Evolutionary conservation across 2,797 vertebrate genomes (phyloP).

Genomic region (Acomys russatus): DNA sequence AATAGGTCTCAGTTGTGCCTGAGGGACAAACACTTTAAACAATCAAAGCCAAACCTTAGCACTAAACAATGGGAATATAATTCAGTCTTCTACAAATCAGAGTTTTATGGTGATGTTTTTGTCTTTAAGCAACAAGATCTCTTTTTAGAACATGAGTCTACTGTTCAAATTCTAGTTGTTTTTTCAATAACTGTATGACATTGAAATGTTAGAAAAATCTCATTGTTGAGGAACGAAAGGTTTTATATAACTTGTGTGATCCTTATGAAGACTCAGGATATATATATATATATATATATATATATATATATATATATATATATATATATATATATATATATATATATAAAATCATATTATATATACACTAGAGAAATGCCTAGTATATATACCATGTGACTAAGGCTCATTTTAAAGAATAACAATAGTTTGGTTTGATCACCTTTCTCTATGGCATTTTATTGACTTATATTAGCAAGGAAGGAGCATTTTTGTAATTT

Average conservation of each 20-base stretch:
- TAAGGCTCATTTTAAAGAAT: conserved; percentile 44
- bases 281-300: too few species aligned
- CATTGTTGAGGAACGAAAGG: background rate
- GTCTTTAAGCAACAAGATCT: conserved; percentile 31
- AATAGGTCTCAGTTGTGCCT: background rate
- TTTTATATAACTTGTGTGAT: background rate
- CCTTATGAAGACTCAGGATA: background rate
- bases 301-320: too few species aligned
- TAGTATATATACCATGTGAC: background rate
- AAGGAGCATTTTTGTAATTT: conserved; percentile 45
- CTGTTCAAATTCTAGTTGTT: conserved; percentile 10
- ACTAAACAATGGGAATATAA: conserved; percentile 47
- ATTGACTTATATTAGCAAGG: conserved; percentile 48
- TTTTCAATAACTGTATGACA: background rate
- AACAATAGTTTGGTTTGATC: conserved; percentile 59
- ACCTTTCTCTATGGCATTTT: conserved; percentile 65
- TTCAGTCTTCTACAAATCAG: background rate
- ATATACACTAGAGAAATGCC: background rate
- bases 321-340: background rate
- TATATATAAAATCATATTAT: too few species aligned
- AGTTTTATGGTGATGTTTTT: background rate
- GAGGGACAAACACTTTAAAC: background rate
- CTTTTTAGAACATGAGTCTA: background rate
- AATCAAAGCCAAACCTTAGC: conserved; percentile 20
- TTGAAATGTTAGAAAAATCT: conserved; percentile 24